These are phyloP conservation scores for Darevskia nairensis DNA, from an alignment of 2,797 vertebrate genomes.

Conservation along the genomic window DNA sequence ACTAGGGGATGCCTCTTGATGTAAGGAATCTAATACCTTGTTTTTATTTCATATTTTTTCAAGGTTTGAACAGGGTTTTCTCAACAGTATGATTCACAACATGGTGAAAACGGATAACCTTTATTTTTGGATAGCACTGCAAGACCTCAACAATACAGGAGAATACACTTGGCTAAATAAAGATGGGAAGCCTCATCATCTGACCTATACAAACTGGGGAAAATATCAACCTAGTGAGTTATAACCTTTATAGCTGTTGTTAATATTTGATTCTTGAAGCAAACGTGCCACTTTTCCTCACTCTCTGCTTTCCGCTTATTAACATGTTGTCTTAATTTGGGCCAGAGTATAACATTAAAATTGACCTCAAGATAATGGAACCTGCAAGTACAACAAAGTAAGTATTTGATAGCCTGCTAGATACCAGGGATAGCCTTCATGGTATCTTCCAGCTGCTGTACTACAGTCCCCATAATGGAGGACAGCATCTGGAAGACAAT, in stretches of 20 bases:
- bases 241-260: neutral
- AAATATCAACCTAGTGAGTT: slow-evolving; percentile 89
- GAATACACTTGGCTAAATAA: slow-evolving; percentile 87
- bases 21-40: slow-evolving; percentile 16
- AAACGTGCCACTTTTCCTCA: neutral
- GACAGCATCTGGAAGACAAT: no score
- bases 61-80: slow-evolving; percentile 95
- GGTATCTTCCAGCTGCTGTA: neutral
- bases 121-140: slow-evolving; percentile 91
- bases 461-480: no score
- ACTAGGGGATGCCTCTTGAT: neutral
- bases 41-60: slow-evolving; percentile 35
- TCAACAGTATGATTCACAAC: slow-evolving; percentile 88
- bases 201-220: slow-evolving; percentile 92
- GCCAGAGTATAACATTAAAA: neutral
- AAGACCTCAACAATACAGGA: slow-evolving; percentile 80
- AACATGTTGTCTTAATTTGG: neutral
- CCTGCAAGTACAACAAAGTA: neutral
- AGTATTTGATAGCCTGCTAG: neutral
- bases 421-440: no score
- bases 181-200: slow-evolving; percentile 63
- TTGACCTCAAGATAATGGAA: neutral
- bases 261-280: neutral
- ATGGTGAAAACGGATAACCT: slow-evolving; percentile 73
- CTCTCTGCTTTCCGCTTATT: neutral